Evolutionary conservation across 1,140 invertebrate genomes (phyloP).

Genomic region (Chionoecetes opilio): DNA sequence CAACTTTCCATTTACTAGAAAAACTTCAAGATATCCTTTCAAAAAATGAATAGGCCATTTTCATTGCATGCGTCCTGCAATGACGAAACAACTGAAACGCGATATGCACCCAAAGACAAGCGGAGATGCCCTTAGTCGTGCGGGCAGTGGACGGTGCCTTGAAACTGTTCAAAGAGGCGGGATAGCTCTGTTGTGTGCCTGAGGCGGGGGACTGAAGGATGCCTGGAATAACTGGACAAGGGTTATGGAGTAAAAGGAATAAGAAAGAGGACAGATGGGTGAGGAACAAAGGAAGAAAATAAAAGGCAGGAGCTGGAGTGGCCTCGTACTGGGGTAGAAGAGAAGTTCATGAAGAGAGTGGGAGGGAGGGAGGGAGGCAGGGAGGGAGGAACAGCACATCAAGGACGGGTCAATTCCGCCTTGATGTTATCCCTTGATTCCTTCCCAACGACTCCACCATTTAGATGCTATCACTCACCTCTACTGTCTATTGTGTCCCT

Average conservation of each 20-base stretch:
- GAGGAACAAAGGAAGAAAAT: neutral
- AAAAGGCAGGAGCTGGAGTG: neutral
- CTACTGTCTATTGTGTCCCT: neutral
- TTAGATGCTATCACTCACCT: constrained; percentile 25
- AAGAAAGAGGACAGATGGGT: neutral
- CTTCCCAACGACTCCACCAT: constrained; percentile 15
- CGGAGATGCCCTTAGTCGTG: too few species aligned
- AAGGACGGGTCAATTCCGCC: neutral
- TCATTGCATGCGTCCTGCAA: too few species aligned
- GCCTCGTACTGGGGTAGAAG: neutral
- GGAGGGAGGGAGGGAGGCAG: neutral
- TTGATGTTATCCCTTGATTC: neutral
- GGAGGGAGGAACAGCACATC: neutral
- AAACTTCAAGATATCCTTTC: too few species aligned
- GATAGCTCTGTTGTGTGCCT: neutral
- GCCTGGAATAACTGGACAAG: too few species aligned
- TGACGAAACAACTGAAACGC: too few species aligned
- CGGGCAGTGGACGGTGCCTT: too few species aligned
- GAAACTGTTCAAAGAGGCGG: too few species aligned
- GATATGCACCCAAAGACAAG: too few species aligned
- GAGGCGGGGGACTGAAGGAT: too few species aligned
- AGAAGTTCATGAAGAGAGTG: neutral
- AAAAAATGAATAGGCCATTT: too few species aligned
- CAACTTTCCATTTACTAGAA: too few species aligned
- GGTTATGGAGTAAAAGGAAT: neutral